Evolutionary conservation across 2,797 vertebrate genomes (phyloP).

Genomic region (Esox lucius): DNA sequence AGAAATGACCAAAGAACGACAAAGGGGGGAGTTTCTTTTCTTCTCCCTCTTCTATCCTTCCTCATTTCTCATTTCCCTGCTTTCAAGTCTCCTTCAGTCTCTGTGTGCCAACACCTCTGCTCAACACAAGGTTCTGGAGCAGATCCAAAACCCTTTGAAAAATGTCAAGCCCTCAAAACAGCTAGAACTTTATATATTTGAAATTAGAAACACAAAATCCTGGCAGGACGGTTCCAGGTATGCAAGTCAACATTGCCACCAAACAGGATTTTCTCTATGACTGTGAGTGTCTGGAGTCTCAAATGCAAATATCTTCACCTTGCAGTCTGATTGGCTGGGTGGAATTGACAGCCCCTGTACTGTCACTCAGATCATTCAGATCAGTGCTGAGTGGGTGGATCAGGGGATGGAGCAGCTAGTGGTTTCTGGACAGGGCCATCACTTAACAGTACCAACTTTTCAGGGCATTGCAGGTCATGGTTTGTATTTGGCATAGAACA

Average conservation of each 20-base stretch:
- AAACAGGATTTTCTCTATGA: too few species aligned
- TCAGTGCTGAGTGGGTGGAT: too few species aligned
- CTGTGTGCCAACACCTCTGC: neutral
- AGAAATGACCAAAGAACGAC: constrained; percentile 35
- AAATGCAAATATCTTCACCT: too few species aligned
- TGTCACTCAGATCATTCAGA: too few species aligned
- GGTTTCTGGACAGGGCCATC: neutral
- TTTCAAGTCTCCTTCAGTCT: neutral
- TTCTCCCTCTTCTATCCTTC: too few species aligned
- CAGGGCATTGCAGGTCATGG: too few species aligned
- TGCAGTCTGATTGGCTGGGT: too few species aligned
- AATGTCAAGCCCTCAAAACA: neutral
- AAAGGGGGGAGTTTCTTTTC: neutral
- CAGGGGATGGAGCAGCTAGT: too few species aligned
- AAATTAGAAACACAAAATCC: constrained; percentile 19
- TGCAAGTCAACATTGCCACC: constrained; percentile 9
- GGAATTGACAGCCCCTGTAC: too few species aligned
- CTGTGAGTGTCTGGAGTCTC: too few species aligned
- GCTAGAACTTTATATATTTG: neutral
- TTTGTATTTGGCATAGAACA: too few species aligned
- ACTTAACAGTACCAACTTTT: too few species aligned
- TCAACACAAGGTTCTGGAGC: neutral
- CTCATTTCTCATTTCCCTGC: neutral
- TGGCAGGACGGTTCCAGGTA: constrained; percentile 29
- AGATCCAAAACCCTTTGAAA: neutral